These are phyloP conservation scores for Schizopygopsis malacanthus DNA, from an alignment of 2,797 vertebrate genomes.

Conservation along the genomic window DNA sequence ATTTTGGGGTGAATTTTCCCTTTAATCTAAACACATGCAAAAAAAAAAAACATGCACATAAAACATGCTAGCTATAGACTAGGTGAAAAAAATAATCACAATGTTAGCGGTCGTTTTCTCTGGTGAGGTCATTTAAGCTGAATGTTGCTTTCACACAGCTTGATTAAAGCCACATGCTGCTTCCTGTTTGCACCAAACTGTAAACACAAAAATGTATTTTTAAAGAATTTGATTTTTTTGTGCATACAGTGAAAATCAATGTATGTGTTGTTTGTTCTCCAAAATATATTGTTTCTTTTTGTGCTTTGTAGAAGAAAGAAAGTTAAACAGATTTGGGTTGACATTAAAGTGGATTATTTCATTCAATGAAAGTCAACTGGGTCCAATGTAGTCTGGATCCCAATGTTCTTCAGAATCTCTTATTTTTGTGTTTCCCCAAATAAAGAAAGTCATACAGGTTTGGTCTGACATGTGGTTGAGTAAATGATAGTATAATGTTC, in stretches of 20 bases:
- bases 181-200: not conserved
- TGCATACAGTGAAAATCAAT: not conserved
- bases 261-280: not conserved
- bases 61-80: not conserved
- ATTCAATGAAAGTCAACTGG: not conserved
- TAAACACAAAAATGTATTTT: not conserved
- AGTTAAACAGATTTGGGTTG: not conserved
- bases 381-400: not conserved
- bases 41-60: not conserved
- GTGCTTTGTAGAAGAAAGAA: not conserved
- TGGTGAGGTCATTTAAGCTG: not conserved
- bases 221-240: not conserved
- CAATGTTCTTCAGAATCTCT: not conserved
- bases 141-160: not conserved
- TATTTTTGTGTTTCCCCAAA: not conserved
- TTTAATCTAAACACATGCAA: not conserved
- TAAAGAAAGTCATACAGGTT: not conserved
- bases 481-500: not conserved
- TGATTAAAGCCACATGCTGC: not conserved
- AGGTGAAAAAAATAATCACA: not conserved
- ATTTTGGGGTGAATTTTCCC: not conserved
- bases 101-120: not conserved
- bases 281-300: not conserved
- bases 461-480: not conserved
- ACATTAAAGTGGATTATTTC: not conserved